Evolutionary conservation across 2,888 invertebrate species (phyloP), one percentile per base, ranked within the genome.

Genomic region (Drosophila anomalipes): DNA sequence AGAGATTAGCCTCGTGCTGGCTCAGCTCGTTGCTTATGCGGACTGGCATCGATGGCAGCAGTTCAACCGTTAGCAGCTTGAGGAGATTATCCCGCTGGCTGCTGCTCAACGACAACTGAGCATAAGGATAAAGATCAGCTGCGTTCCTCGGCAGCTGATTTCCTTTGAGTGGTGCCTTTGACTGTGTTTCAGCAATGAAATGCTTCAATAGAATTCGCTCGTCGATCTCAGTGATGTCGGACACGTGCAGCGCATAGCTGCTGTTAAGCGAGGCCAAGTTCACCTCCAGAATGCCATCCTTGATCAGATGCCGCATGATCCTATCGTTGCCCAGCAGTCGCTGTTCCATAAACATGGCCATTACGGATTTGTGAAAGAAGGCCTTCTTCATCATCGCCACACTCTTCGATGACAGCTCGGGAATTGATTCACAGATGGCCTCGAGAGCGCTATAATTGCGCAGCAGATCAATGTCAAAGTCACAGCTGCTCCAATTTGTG

Each of bases 151-250:
- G 26, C 16, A 26, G 16, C 16, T 26, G 26, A 4, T 47, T 47
- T 26, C 16, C 47, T 4, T 26, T 16, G 28, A 26, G 47, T 16
- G 16, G 16, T 26, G 26, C 16, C 9, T 47, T 47, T 4, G 47
- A 16, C 26, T 4, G 26, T 47, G 16, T 16, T 16, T 9, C 4
- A 26, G 1, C 47, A 47, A 47, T 16, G 2, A 16, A 47, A 47
- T 58, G 22, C 14, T 70, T 60, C 4, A 86, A 39, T 2, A 87
- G 28, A 16, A 87, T 57, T 0, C 90, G 76, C 19, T 90, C 89
- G 32, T 87, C 87, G 44, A 89, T 72, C 35, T 87, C 82, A 32
- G 75, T 77, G 6, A 89, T 80, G 28, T 89, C 84, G 6, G 73
- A 60, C 9, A 90, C 63, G 16, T 82, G 71, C 0, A 26, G n/a